Conservation (phyloP, 2,113 vertebrate genomes). For the Tupaia tana region DNA sequence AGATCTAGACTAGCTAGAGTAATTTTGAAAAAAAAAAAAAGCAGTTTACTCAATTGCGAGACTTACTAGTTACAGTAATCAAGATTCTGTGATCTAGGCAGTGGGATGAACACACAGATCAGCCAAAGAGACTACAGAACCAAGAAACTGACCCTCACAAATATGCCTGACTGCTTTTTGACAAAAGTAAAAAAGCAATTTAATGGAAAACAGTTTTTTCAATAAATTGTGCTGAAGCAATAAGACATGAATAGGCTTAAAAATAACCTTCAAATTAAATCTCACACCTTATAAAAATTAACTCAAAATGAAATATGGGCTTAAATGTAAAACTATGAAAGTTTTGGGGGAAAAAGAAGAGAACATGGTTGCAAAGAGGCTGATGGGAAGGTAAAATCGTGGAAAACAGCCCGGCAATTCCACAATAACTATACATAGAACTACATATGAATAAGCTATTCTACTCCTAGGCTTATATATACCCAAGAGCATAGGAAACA, state of each 20-base stretch:
- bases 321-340: neutral
- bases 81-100: neutral
- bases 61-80: neutral
- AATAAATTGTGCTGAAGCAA: neutral
- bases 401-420: neutral
- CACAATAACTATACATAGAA: neutral
- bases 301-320: neutral
- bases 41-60: neutral
- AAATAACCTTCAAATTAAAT: neutral
- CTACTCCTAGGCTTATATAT: neutral
- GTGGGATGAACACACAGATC: neutral
- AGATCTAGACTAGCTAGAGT: neutral
- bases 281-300: neutral
- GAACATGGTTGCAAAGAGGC: neutral
- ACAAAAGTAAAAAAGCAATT: neutral
- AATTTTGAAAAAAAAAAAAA: neutral
- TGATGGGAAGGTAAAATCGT: neutral
- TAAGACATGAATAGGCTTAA: neutral
- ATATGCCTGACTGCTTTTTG: neutral
- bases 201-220: neutral
- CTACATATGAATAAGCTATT: neutral
- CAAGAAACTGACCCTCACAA: neutral
- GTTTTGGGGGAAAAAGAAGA: neutral
- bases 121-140: neutral
- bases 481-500: neutral